These are phyloP conservation scores for Echeneis naucrates DNA, from an alignment of 2,797 vertebrate species.

Conservation along the genomic window DNA sequence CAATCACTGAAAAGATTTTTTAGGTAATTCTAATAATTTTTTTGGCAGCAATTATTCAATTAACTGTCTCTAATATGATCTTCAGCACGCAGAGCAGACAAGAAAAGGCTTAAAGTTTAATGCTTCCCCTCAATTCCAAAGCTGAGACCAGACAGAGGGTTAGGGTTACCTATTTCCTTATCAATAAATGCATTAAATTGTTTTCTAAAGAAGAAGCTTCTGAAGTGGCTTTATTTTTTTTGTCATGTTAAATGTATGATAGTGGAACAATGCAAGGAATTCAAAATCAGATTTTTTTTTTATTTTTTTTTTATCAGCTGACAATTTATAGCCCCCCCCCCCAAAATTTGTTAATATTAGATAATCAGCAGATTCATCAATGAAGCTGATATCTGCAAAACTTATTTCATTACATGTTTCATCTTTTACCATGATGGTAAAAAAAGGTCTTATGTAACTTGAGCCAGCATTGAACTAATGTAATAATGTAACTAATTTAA, in stretches of 20 bases:
- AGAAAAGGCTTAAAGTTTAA: not conserved
- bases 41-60: not conserved
- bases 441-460: constrained; percentile 70
- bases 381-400: not conserved
- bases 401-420: not conserved
- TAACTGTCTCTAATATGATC: not conserved
- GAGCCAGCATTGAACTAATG: constrained; percentile 57
- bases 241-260: too few species aligned
- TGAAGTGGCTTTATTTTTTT: too few species aligned
- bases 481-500: too few species aligned
- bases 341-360: not conserved
- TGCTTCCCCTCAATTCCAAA: not conserved
- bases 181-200: too few species aligned
- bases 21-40: too few species aligned
- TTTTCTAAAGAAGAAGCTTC: too few species aligned
- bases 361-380: not conserved
- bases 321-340: not conserved
- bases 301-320: not conserved
- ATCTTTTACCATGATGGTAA: constrained; percentile 37
- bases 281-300: not conserved
- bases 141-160: not conserved
- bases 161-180: not conserved
- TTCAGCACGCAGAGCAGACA: not conserved
- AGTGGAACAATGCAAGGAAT: too few species aligned
- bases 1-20: too few species aligned